Conservation (phyloP, 2,888 invertebrate species). For the Acleris sparsana region DNA sequence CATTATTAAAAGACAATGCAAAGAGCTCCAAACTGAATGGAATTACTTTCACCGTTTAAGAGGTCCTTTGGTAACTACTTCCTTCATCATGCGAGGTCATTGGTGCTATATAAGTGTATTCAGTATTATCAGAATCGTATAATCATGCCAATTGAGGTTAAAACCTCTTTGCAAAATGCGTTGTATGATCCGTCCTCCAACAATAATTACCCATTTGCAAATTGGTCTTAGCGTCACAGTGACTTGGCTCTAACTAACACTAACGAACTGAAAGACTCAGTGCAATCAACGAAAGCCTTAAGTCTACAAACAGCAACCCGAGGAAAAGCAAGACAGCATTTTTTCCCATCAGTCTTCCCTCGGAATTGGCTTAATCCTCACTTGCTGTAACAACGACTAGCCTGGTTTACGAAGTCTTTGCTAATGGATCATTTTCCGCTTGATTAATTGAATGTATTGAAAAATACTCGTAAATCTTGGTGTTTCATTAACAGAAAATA, state of each 20-base stretch:
- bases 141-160: too few relatives aligned
- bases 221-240: slow-evolving; percentile 3
- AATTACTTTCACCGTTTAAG: too few relatives aligned
- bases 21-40: too few relatives aligned
- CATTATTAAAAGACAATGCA: too few relatives aligned
- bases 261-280: slow-evolving; percentile 28
- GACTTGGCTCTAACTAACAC: slow-evolving; percentile 12
- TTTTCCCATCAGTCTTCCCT: slow-evolving; percentile 16
- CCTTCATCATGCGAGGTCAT: too few relatives aligned
- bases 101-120: too few relatives aligned
- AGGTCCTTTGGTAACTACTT: too few relatives aligned
- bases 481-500: too few relatives aligned
- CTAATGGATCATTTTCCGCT: too few relatives aligned
- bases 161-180: neutral
- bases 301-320: slow-evolving; percentile 6
- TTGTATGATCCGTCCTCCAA: slow-evolving; percentile 5
- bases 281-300: slow-evolving; percentile 23
- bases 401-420: neutral
- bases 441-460: too few relatives aligned
- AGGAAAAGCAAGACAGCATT: slow-evolving; percentile 13
- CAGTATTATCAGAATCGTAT: too few relatives aligned
- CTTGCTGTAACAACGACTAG: slow-evolving; percentile 2
- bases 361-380: slow-evolving; percentile 22
- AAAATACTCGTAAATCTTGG: too few relatives aligned
- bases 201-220: slow-evolving; percentile 4